Base-by-base conservation (phyloP, 1,140 invertebrate genomes). In the Trichonephila inaurata region DNA sequence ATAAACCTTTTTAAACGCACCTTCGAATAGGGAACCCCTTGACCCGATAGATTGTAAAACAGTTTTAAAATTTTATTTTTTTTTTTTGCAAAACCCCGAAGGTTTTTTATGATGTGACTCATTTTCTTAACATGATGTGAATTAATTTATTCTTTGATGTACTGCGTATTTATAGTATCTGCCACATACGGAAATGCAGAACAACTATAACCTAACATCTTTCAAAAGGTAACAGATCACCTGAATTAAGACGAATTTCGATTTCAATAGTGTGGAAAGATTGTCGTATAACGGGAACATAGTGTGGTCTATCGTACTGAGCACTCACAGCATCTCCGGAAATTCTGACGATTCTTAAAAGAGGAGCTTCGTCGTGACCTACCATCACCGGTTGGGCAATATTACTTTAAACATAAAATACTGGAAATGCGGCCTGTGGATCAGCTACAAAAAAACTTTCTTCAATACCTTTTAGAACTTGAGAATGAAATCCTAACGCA, bases 191-290 rank as follows among this genome's bases (percentile, higher is more conserved):
- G 12, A 91, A 91, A 44, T 61, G 1, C 33, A 72, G 33, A 33
- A 28, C 28, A 14, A 81, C 51, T 18, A 72, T 77, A 10, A 91
- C 89, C 60, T 81, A n/a, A 14, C 89, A 24, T 8, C 40, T 61
- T 91, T 91, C 69, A 8, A 91, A 72, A 58, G 51, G 24, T 7
- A 91, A 51, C 5, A 72, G 28, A 72, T 14, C 44, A 58, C 69
- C 89, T 24, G 69, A 24, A 60, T 91, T 58, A 28, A 60, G 16
- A 18, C 24, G n/a, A 19, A 81, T 14, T 64, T 77, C n/a, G 5
- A 91, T 58, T 60, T 60, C 40, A 60, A 81, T 91, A 4, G 72
- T 81, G 8, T 91, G 89, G 60, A 91, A 91, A 14, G 14, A 40
- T 0, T 81, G 14, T n/a, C 58, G 21, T 3, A 81, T 28, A 10